Base-by-base conservation (phyloP, 2,797 vertebrate species). In the Protonibea diacanthus region DNA sequence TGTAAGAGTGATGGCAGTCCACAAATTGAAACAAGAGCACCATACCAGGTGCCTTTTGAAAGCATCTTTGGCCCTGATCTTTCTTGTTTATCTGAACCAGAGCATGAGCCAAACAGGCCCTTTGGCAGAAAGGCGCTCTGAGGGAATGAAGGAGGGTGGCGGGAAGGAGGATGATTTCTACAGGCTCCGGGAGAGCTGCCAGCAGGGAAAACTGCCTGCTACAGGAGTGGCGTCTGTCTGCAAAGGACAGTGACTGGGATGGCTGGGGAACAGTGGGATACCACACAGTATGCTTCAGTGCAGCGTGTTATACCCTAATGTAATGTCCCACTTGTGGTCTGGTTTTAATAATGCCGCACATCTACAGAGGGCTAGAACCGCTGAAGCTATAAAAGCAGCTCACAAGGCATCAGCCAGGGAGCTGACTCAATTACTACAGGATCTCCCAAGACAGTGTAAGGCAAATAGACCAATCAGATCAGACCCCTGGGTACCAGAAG, bases 381-480 rank as follows among this genome's bases (percentile, higher is more conserved):
- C 63, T 70, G 65, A 45, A 78, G 79, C 81, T 80, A 74, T 82
- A 88, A 91, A 87, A 78, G 82, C 71, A 81, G 68, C 71, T 86
- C 86, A 77, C 71, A 76, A 90, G 86, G 78, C 87, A 74, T 90
- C 85, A 86, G 76, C 81, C 79, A 67, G 82, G 63, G 78, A 85
- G 90, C 78, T n/a, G 67, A 86, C 87, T 90, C 86, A 90, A 91
- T 93, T 92, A 88, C 87, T 42, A 69, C 79, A 83, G 83, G 77
- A 87, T 93, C 88, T 88, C 92, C 87, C 86, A 84, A 78, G 90
- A 91, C 88, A 80, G 81, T 59, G 21, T 68, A 80, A 87, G 85
- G 89, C 91, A 92, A 94, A 92, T 84, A 89, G 81, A 90, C 90
- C 92, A 94, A 93, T 94, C 93, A 92, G 81, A 91, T 83, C 23